phyloP scores from a whole-genome alignment of 1,140 invertebrate species.

The Drosophila rufa region DNA sequence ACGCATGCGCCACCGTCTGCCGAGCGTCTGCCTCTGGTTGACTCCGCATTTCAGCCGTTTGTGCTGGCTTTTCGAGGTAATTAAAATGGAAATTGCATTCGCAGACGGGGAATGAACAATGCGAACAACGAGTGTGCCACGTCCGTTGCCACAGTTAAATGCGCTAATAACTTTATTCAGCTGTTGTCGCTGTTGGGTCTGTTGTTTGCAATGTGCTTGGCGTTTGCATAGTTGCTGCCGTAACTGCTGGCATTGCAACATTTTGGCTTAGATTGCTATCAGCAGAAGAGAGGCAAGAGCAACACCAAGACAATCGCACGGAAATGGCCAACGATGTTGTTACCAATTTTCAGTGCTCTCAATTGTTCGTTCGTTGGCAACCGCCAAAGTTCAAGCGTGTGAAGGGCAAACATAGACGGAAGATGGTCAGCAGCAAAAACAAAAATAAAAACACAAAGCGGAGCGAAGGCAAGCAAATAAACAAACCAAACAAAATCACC shows the following conservation, averaged over 20 bases:
- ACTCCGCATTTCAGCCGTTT: conserved; percentile 27
- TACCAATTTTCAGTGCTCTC: conserved; percentile 46
- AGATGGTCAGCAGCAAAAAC: conserved; percentile 15
- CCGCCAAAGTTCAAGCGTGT: conserved; percentile 64
- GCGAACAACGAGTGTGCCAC: conserved; percentile 39
- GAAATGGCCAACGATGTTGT: conserved; percentile 79
- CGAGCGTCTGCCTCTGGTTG: conserved; percentile 56
- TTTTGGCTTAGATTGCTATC: conserved; percentile 75
- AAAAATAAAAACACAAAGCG: conserved; percentile 5
- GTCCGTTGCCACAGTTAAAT: conserved; percentile 74
- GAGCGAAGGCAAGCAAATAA: conserved; percentile 37
- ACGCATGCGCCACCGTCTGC: conserved; percentile 74
- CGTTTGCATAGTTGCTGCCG: conserved; percentile 45
- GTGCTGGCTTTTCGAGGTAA: conserved; percentile 69
- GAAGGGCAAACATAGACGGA: conserved; percentile 65
- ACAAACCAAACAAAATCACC: conserved; percentile 51
- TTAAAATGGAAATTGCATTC: conserved; percentile 84
- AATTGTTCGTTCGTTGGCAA: conserved; percentile 38
- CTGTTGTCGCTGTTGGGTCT: conserved; percentile 42
- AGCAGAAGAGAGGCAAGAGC: conserved; percentile 32
- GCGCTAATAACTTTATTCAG: conserved; percentile 84
- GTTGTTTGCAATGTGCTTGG: conserved; percentile 23
- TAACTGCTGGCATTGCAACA: conserved; percentile 71
- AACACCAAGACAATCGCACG: conserved; percentile 73
- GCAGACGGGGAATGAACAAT: conserved; percentile 60